Conservation (phyloP, 1,140 invertebrate genomes). For the Cheumatopsyche charites region DNA sequence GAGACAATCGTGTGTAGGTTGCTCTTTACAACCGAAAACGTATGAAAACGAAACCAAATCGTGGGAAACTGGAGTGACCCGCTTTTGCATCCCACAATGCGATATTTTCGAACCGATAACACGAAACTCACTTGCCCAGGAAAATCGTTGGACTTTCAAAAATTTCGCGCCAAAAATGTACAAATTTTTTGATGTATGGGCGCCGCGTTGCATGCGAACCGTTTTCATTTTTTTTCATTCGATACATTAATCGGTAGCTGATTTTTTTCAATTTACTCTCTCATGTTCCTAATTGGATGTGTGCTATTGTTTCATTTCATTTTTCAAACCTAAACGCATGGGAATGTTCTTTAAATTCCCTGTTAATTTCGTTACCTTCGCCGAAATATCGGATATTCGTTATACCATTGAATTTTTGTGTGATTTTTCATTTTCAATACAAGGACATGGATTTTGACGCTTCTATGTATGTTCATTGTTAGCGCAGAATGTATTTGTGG, state of each 20-base stretch:
- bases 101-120: constrained; percentile 10
- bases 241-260: background rate
- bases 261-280: background rate
- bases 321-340: background rate
- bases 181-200: background rate
- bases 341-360: background rate
- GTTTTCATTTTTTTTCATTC: background rate
- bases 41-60: constrained; percentile 38
- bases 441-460: background rate
- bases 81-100: constrained; percentile 22
- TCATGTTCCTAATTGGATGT: background rate
- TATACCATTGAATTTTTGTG: constrained; percentile 19
- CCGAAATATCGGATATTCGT: background rate
- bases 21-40: constrained; percentile 25
- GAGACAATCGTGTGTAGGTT: background rate
- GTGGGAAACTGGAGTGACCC: constrained; percentile 28
- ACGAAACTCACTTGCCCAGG: background rate
- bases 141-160: background rate
- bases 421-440: constrained; percentile 21
- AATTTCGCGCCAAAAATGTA: background rate
- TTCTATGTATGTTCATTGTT: background rate
- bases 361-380: background rate
- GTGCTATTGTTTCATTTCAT: background rate
- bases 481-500: background rate
- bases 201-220: background rate